Evolutionary conservation across 2,888 invertebrate genomes (phyloP).

Genomic region (Linnaemya vulpina): DNA sequence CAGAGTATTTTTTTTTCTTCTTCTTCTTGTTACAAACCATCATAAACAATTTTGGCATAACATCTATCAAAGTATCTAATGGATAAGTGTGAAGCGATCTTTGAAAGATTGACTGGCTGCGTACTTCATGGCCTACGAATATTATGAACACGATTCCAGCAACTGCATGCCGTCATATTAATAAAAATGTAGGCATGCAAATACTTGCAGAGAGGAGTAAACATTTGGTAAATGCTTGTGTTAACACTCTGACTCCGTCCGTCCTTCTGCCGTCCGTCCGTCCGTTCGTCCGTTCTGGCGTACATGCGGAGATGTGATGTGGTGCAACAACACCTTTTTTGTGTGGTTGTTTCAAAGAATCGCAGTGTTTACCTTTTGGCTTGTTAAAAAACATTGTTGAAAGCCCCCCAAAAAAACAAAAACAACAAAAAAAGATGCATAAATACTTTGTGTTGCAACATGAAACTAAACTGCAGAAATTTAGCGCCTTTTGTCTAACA

Average conservation of each 20-base stretch:
- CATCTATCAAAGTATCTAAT: slow-evolving; percentile 74
- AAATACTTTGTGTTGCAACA: slow-evolving; percentile 35
- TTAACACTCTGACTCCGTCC: slow-evolving; percentile 36
- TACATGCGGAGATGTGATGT: neutral
- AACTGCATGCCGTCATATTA: slow-evolving; percentile 26
- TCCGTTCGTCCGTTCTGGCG: neutral
- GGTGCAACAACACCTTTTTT: slow-evolving; percentile 58
- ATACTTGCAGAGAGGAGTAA: slow-evolving; percentile 10
- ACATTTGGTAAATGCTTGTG: slow-evolving; percentile 22
- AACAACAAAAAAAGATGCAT: no score
- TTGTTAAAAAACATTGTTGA: slow-evolving; percentile 63
- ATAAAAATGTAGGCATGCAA: neutral
- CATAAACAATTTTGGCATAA: slow-evolving; percentile 71
- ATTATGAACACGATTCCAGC: slow-evolving; percentile 27
- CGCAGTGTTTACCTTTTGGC: slow-evolving; percentile 71
- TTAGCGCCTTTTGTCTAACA: slow-evolving; percentile 69
- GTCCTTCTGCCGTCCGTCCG: neutral
- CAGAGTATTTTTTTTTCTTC: slow-evolving; percentile 10
- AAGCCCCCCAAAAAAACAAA: slow-evolving; percentile 20
- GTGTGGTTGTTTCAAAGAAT: slow-evolving; percentile 68
- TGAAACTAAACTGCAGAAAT: slow-evolving; percentile 57
- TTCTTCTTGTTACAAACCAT: slow-evolving; percentile 54
- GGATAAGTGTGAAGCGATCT: slow-evolving; percentile 69
- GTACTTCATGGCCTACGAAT: neutral
- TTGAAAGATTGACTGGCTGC: slow-evolving; percentile 21